Conservation (phyloP, 2,113 vertebrate genomes). For the Ivindomyrus marchei region DNA sequence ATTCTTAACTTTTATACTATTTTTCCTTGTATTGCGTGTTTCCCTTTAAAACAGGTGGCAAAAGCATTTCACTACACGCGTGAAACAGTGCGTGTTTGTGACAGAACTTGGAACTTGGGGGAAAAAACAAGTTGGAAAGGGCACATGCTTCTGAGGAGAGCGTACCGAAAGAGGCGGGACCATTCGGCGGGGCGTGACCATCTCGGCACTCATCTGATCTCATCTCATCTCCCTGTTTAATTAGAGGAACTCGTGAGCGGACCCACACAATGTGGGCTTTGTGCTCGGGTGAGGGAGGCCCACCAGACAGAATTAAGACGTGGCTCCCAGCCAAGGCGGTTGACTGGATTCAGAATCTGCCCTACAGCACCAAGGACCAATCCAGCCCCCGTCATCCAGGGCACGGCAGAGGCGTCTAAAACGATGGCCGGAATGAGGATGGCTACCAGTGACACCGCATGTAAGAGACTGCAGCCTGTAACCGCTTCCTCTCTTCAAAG, state of each 20-base stretch:
- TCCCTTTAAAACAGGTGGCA: neutral
- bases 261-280: constrained; percentile 77
- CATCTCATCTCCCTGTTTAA: constrained; percentile 69
- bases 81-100: neutral
- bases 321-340: constrained; percentile 65
- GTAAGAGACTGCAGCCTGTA: constrained; percentile 24
- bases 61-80: neutral
- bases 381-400: constrained; percentile 38
- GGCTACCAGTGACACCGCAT: constrained; percentile 22
- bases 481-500: constrained; percentile 1
- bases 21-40: neutral
- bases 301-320: constrained; percentile 73
- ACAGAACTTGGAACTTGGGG: neutral
- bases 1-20: neutral
- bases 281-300: constrained; percentile 61
- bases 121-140: neutral
- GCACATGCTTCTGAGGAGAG: neutral
- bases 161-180: neutral
- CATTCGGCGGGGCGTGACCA: neutral
- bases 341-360: constrained; percentile 57
- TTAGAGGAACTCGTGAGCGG: constrained; percentile 64
- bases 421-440: constrained; percentile 47
- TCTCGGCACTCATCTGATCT: constrained; percentile 49
- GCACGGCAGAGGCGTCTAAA: constrained; percentile 47
- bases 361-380: constrained; percentile 51